Conservation (phyloP, 2,888 invertebrate species). For the Penaeus monodon region DNA sequence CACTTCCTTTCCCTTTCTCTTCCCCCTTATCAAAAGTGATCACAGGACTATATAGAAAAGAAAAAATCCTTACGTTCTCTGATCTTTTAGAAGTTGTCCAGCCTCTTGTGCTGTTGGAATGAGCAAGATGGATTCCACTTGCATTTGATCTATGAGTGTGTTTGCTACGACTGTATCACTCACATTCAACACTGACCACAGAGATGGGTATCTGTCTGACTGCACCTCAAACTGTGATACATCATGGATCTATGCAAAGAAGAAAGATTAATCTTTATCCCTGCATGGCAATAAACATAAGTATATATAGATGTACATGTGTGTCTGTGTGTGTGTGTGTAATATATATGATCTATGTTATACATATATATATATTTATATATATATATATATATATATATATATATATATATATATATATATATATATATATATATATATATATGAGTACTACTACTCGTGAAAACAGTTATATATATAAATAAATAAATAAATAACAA, state of each 20-base stretch:
- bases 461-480: too few relatives aligned
- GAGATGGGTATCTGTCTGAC: constrained; percentile 38
- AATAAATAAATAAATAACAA: too few relatives aligned
- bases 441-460: too few relatives aligned
- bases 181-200: constrained; percentile 74
- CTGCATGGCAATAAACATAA: background rate
- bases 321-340: too few relatives aligned
- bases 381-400: too few relatives aligned
- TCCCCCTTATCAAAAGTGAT: too few relatives aligned
- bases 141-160: constrained; percentile 83
- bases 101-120: constrained; percentile 81
- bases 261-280: background rate
- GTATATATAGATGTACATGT: too few relatives aligned
- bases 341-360: too few relatives aligned
- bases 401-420: too few relatives aligned
- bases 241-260: constrained; percentile 51
- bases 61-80: constrained; percentile 41
- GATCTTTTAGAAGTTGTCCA: constrained; percentile 75
- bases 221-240: constrained; percentile 39
- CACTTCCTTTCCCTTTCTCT: too few relatives aligned
- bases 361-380: too few relatives aligned
- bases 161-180: constrained; percentile 84
- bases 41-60: background rate
- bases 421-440: too few relatives aligned
- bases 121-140: constrained; percentile 82